Evolutionary conservation across 1,140 invertebrate genomes (phyloP), one percentile per base, ranked within the genome.

Genomic region (Drosophila athabasca): DNA sequence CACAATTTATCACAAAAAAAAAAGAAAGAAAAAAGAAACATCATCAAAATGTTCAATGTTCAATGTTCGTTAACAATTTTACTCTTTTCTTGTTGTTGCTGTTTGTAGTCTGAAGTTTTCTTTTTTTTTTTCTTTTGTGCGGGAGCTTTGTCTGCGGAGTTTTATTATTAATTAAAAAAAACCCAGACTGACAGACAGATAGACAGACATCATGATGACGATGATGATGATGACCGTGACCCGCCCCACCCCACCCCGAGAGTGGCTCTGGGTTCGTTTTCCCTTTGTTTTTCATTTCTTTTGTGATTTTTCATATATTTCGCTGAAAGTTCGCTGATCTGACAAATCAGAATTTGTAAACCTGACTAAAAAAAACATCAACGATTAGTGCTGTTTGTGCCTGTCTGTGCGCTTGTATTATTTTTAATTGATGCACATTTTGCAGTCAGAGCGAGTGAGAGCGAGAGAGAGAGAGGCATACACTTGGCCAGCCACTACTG

Each of bases 141-240:
- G 44, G 51, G 44, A 39, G 71, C 9, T 9, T 31, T 35, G 31
- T 35, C 31, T 35, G 11, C 31, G 31, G 54, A 48, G 49, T 64
- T 54, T 60, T 44, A 75, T 75, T 83, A 71, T 76, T 83, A 84
- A 83, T 83, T 83, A 84, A 79, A 58, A 58, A 71, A 72, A 46
- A 61, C 11, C 39, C 22, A 53, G 57, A 46, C 22, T 53, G 57
- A 41, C 62, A 59, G 66, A 77, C 59, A 55, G 35, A 13, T 11
- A 13, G 35, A 5, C 49, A 24, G 26, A 41, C 35, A 55, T 55
- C 24, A 31, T 31, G 31, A 31, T 29, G 26, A 29, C 1, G 60
- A 26, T 57, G 70, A 52, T 66, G 19, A 50, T 54, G 76, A 74
- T 84, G 75, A 62, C 79, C 80, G 55, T 83, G 80, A 84, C 35